Conservation (phyloP, 2,888 invertebrate genomes). For the Mimas tiliae region DNA sequence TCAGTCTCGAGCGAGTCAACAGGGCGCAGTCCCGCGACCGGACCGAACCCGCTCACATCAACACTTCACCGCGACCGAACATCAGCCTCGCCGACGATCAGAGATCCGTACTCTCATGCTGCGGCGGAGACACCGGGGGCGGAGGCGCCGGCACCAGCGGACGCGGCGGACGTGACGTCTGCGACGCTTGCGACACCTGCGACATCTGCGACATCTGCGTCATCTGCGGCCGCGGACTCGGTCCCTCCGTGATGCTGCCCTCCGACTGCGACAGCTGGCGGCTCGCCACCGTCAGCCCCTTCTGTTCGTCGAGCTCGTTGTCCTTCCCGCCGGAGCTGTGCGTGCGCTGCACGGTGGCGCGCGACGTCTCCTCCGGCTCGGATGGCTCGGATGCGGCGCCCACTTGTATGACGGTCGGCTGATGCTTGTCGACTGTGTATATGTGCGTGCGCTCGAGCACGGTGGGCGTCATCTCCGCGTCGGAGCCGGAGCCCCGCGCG, state of each 20-base stretch:
- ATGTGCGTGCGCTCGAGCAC: conserved; percentile 88
- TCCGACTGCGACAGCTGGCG: conserved; percentile 85
- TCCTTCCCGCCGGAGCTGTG: conserved; percentile 78
- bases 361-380: conserved; percentile 55
- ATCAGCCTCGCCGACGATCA: conserved; percentile 45
- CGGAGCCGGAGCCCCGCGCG: conserved; percentile 61
- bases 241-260: conserved; percentile 85
- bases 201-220: too few species aligned
- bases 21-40: conserved; percentile 3
- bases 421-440: conserved; percentile 90
- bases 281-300: conserved; percentile 65
- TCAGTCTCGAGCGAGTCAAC: conserved; percentile 54
- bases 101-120: conserved; percentile 66
- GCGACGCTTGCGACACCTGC: too few species aligned
- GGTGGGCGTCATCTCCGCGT: conserved; percentile 62
- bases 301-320: conserved; percentile 70
- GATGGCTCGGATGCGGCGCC: conserved; percentile 47
- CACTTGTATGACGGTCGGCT: conserved; percentile 88
- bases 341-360: conserved; percentile 74
- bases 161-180: conserved; percentile 62
- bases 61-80: conserved; percentile 9
- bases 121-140: conserved; percentile 53
- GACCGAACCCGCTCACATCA: not conserved
- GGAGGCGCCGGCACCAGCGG: conserved; percentile 67
- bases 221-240: conserved; percentile 60